Evolutionary conservation across 2,797 vertebrate species (phyloP).

Genomic region (Siniperca undulata): DNA sequence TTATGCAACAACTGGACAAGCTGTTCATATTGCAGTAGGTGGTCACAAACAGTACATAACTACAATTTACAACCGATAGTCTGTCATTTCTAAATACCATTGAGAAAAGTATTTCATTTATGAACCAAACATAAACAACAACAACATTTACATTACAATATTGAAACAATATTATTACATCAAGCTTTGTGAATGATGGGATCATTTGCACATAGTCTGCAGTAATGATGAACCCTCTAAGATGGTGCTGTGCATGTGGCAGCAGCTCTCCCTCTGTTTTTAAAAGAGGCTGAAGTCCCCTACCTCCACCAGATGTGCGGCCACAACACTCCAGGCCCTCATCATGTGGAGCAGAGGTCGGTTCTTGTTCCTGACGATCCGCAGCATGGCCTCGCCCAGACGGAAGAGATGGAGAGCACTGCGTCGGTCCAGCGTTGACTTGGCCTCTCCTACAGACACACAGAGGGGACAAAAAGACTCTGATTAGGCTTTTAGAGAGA

Average conservation of each 20-base stretch:
- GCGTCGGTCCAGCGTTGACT: slow-evolving; percentile 91
- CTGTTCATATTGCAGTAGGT: no score
- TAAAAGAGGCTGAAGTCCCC: neutral
- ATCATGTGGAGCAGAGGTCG: slow-evolving; percentile 94
- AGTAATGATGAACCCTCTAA: accelerated
- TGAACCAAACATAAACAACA: no score
- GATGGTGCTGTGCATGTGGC: neutral
- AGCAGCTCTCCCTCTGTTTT: neutral
- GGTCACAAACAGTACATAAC: no score
- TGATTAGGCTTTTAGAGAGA: no score
- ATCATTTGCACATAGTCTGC: neutral
- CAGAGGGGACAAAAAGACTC: neutral
- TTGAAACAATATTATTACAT: no score
- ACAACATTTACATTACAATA: no score
- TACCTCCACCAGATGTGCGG: slow-evolving; percentile 97
- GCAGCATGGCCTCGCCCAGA: slow-evolving; percentile 94
- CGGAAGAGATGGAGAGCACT: slow-evolving; percentile 95
- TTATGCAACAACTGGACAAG: no score
- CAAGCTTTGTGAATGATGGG: neutral
- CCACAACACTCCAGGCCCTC: slow-evolving; percentile 96
- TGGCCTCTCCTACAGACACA: slow-evolving; percentile 88
- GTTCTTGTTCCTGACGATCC: slow-evolving; percentile 90
- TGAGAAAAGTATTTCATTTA: no score
- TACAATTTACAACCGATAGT: no score
- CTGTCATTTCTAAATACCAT: no score